Percentiles rank a stretch among this genome's conserved stretches.
These are phyloP conservation scores for Drosophila ogumai DNA, from an alignment of 1,140 invertebrate species.

Conservation along the genomic window DNA sequence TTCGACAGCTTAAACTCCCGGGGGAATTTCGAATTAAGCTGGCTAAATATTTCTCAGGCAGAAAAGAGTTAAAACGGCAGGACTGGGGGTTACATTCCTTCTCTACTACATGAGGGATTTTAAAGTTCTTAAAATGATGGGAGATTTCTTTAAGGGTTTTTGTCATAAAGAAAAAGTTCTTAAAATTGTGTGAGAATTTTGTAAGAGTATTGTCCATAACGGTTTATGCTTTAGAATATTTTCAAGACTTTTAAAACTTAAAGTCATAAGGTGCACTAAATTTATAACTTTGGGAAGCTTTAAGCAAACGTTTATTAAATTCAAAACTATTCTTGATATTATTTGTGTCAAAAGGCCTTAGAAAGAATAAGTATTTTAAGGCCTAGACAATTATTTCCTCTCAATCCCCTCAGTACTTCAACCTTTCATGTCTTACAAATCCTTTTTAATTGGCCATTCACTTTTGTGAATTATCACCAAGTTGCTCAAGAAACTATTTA, in stretches of 20 bases:
- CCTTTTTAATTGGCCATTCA: constrained; percentile 26
- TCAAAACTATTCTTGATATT: neutral
- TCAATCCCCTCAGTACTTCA: neutral
- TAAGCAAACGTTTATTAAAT: neutral
- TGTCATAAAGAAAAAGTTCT: neutral
- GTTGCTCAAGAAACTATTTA: constrained; percentile 2
- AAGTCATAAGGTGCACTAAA: neutral
- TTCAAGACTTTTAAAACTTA: too few species aligned
- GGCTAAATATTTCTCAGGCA: constrained; percentile 22
- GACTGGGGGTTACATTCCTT: neutral
- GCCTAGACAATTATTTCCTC: neutral
- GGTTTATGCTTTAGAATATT: too few species aligned
- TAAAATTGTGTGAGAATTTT: neutral
- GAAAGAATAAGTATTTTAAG: neutral
- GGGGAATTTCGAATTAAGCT: constrained; percentile 28
- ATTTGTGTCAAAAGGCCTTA: neutral
- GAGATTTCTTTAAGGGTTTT: neutral
- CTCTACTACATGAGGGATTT: neutral
- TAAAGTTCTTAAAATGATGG: neutral
- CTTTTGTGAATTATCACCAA: constrained; percentile 5
- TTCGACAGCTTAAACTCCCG: constrained; percentile 31
- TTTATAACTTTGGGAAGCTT: neutral
- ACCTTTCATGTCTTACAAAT: constrained; percentile 7
- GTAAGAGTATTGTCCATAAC: neutral
- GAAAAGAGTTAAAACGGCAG: constrained; percentile 1